A percentile compares a stretch with the other conserved stretches of the same genome.
Evolutionary conservation across 1,140 invertebrate genomes (phyloP).

Genomic region (Heliconius eleuchia): DNA sequence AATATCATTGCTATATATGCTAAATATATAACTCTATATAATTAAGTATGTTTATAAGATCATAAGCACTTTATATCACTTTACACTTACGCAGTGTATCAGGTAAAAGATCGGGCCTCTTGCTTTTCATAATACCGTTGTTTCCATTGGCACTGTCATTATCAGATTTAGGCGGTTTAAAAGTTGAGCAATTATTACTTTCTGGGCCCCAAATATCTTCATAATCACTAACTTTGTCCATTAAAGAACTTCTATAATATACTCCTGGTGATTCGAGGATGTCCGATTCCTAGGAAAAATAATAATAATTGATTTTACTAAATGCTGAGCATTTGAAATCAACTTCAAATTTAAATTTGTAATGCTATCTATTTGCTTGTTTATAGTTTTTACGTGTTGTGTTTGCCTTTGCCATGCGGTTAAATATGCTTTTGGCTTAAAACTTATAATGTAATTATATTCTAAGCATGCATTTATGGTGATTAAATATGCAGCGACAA

Average conservation of each 20-base stretch:
- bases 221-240: slow-evolving; percentile 96
- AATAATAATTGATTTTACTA: not conserved
- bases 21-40: no score
- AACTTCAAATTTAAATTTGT: not conserved
- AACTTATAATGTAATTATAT: slow-evolving; percentile 25
- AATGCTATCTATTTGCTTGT: slow-evolving; percentile 6
- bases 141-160: slow-evolving; percentile 76
- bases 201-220: slow-evolving; percentile 95
- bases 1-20: no score
- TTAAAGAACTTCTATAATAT: slow-evolving; percentile 92
- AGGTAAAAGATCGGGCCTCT: slow-evolving; percentile 84
- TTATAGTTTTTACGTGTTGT: not conserved
- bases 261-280: slow-evolving; percentile 90
- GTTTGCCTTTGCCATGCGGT: slow-evolving; percentile 21
- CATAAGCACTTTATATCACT: not conserved
- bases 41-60: no score
- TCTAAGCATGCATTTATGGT: slow-evolving; percentile 31
- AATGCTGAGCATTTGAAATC: not conserved
- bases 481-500: slow-evolving; percentile 25
- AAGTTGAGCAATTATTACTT: slow-evolving; percentile 83
- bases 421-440: slow-evolving; percentile 26
- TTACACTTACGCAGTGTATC: slow-evolving; percentile 84
- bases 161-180: slow-evolving; percentile 79
- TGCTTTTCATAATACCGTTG: slow-evolving; percentile 80
- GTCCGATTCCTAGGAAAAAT: slow-evolving; percentile 88